Evolutionary conservation across 92 coral and sea anemone species (phyloP).

Genomic region (Diadumene lineata): DNA sequence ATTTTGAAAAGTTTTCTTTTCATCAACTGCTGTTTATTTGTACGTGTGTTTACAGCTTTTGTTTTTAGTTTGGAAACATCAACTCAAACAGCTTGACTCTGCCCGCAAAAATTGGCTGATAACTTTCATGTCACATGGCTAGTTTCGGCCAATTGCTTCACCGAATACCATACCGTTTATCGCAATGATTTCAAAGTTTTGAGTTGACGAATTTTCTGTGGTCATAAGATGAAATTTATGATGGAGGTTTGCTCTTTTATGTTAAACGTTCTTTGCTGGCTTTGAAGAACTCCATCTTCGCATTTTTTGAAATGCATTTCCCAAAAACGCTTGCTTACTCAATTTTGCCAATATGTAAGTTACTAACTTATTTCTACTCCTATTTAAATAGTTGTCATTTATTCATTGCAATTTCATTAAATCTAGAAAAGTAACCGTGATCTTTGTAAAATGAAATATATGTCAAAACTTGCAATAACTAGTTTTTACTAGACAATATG

Average conservation of each 20-base stretch:
- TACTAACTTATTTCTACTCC: too few relatives aligned
- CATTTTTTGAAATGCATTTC: not conserved
- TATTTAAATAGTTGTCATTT: too few relatives aligned
- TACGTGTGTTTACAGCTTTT: slow-evolving; percentile 29
- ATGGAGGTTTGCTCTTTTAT: not conserved
- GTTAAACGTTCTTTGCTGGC: not conserved
- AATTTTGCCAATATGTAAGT: too few relatives aligned
- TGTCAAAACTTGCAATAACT: too few relatives aligned
- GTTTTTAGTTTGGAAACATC: not conserved
- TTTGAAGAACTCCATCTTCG: not conserved
- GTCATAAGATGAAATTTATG: not conserved
- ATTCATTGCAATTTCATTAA: too few relatives aligned
- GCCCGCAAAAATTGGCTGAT: slow-evolving; percentile 15
- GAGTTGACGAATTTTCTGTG: not conserved
- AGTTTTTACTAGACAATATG: too few relatives aligned
- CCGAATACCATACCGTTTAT: slow-evolving; percentile 1
- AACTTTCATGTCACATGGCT: slow-evolving; percentile 22
- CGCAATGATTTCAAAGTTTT: slow-evolving; percentile 10
- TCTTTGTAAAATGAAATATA: too few relatives aligned
- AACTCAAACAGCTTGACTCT: slow-evolving; percentile 17
- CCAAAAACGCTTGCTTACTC: too few relatives aligned
- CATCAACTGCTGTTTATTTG: not conserved
- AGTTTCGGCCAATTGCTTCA: slow-evolving; percentile 1
- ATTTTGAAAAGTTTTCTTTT: not conserved
- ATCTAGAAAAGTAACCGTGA: too few relatives aligned